phyloP scores from a whole-genome alignment of 2,113 vertebrate genomes.

The Trochalopteron elliotii region DNA sequence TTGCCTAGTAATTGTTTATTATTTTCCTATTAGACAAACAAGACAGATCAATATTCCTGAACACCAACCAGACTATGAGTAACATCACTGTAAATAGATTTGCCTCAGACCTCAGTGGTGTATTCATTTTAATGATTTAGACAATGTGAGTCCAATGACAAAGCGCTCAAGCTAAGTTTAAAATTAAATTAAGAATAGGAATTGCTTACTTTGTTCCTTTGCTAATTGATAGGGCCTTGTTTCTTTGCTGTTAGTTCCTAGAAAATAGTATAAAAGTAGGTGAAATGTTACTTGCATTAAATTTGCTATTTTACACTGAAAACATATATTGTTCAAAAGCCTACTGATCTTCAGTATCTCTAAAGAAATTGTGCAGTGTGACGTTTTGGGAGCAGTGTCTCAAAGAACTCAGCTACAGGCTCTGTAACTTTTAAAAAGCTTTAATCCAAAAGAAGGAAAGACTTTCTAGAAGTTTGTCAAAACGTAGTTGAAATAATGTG shows the following conservation, averaged over 20 bases:
- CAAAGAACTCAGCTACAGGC: not conserved
- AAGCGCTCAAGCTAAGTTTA: slow-evolving; percentile 71
- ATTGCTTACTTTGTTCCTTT: slow-evolving; percentile 44
- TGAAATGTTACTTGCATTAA: not conserved
- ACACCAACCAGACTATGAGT: slow-evolving; percentile 89
- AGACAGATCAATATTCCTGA: slow-evolving; percentile 96
- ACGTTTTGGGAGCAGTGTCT: not conserved
- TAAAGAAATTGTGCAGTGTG: not conserved
- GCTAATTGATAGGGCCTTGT: slow-evolving; percentile 25
- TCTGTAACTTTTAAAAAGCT: not conserved
- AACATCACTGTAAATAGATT: slow-evolving; percentile 97
- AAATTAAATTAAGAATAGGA: slow-evolving; percentile 67
- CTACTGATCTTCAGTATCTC: not conserved
- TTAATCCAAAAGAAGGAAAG: not conserved
- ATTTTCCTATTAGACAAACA: slow-evolving; percentile 99
- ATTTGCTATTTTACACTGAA: not conserved
- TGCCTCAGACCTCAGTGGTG: slow-evolving; percentile 85
- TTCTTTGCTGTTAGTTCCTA: not conserved
- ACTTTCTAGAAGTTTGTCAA: not conserved
- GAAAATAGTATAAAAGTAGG: not conserved
- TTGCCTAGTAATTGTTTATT: slow-evolving; percentile 99
- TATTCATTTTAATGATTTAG: slow-evolving; percentile 92
- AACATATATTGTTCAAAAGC: not conserved
- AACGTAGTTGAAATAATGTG: not conserved
- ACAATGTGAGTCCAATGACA: slow-evolving; percentile 96